Conservation (phyloP, 2,888 invertebrate genomes). For the Clanis bilineata region DNA sequence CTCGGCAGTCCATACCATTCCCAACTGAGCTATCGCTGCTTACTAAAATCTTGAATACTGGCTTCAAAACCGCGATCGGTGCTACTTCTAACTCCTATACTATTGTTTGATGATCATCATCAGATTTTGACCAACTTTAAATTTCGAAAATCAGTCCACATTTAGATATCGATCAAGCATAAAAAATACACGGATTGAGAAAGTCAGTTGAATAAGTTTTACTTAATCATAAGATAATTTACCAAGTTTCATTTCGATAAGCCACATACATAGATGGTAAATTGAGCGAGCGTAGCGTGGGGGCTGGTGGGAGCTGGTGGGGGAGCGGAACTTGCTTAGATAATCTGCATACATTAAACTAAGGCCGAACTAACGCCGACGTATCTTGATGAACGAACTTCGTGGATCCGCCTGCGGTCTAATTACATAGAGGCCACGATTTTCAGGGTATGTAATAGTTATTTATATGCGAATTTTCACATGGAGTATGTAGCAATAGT, state of each 20-base stretch:
- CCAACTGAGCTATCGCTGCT: too few species aligned
- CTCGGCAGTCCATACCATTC: too few species aligned
- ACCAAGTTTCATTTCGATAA: not conserved
- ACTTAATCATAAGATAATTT: not conserved
- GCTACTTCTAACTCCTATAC: too few species aligned
- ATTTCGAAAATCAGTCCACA: too few species aligned
- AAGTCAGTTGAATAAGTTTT: not conserved
- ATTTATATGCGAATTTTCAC: too few species aligned
- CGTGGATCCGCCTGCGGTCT: slow-evolving; percentile 62
- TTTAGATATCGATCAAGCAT: too few species aligned
- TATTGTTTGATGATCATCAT: too few species aligned
- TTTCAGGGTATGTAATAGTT: slow-evolving; percentile 24
- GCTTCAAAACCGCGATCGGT: too few species aligned
- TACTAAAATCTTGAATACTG: too few species aligned
- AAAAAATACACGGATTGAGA: too few species aligned
- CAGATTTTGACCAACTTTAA: too few species aligned
- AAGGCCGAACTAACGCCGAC: slow-evolving; percentile 75
- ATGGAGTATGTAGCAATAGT: too few species aligned
- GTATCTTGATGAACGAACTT: slow-evolving; percentile 79
- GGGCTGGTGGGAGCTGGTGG: slow-evolving; percentile 40
- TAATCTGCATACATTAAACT: slow-evolving; percentile 83
- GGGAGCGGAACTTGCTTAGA: slow-evolving; percentile 74
- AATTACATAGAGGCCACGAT: slow-evolving; percentile 62
- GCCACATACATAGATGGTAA: slow-evolving; percentile 33
- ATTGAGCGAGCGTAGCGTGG: slow-evolving; percentile 62